Conservation (phyloP, 2,113 vertebrate species). For the Syngnathus scovelli region DNA sequence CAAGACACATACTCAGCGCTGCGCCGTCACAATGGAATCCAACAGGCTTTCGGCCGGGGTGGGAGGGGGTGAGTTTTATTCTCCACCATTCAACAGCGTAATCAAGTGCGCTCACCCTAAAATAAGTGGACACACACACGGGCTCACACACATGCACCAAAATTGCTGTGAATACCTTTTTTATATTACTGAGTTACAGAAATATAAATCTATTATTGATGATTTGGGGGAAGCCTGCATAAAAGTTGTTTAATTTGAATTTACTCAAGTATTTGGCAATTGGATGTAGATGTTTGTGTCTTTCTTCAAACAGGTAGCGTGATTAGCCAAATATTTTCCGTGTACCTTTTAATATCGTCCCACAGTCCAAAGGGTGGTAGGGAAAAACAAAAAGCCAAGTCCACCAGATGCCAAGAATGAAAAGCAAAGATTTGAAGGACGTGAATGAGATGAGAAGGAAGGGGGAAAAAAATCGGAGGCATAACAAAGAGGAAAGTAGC, state of each 20-base stretch:
- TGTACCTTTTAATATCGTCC: neutral
- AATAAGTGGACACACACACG: constrained; percentile 35
- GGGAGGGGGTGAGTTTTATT: constrained; percentile 53
- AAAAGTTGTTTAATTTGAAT: too few relatives aligned
- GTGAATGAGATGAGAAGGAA: constrained; percentile 13
- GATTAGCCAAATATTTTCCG: neutral
- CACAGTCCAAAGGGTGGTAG: constrained; percentile 3
- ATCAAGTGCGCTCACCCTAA: constrained; percentile 50
- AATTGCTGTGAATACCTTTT: constrained; percentile 11
- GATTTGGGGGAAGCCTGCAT: too few relatives aligned
- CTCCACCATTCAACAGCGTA: constrained; percentile 54
- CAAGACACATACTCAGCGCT: constrained; percentile 42
- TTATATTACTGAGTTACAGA: too few relatives aligned
- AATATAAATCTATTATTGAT: too few relatives aligned
- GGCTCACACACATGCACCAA: neutral
- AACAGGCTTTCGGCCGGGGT: constrained; percentile 58
- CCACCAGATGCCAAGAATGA: constrained; percentile 16
- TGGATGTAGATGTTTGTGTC: neutral
- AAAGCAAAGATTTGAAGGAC: constrained; percentile 13
- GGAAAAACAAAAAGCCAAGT: neutral
- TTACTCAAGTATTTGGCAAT: too few relatives aligned
- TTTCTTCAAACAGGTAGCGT: constrained; percentile 3
- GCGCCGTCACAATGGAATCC: constrained; percentile 65
- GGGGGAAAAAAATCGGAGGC: constrained; percentile 9
- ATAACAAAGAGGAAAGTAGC: constrained; percentile 25